A percentile compares a stretch with the other conserved stretches of the same genome.
These are phyloP conservation scores for Nebria salina DNA, from an alignment of 2,888 invertebrate genomes.

Conservation along the genomic window DNA sequence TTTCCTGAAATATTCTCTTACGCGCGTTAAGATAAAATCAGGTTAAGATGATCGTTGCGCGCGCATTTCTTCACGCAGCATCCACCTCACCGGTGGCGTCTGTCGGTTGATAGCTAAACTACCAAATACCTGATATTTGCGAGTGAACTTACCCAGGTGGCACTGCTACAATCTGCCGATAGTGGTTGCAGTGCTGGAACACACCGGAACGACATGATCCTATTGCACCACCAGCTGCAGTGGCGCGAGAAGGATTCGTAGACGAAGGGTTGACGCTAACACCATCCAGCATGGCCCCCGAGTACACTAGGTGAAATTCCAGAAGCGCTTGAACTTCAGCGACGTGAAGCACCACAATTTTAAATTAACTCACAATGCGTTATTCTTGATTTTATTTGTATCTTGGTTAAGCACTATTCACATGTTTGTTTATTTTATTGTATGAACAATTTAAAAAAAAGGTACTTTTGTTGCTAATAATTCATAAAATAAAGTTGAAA, in stretches of 20 bases:
- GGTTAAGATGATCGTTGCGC: slow-evolving; percentile 29
- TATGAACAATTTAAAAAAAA: too few species aligned
- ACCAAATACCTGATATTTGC: slow-evolving; percentile 13
- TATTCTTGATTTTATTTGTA: too few species aligned
- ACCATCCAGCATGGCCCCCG: slow-evolving; percentile 41
- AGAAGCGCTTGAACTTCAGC: background rate
- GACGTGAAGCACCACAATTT: too few species aligned
- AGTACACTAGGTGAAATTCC: background rate
- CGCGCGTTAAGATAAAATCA: background rate
- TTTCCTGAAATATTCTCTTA: background rate
- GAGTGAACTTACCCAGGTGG: slow-evolving; percentile 72
- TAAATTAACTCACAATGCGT: too few species aligned
- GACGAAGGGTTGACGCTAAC: background rate
- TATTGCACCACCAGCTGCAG: slow-evolving; percentile 8
- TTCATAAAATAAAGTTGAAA: too few species aligned
- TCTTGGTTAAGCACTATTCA: too few species aligned
- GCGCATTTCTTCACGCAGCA: slow-evolving; percentile 34
- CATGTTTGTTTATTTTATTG: too few species aligned
- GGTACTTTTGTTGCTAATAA: too few species aligned
- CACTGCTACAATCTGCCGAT: slow-evolving; percentile 69
- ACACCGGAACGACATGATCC: slow-evolving; percentile 74
- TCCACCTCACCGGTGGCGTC: slow-evolving; percentile 31
- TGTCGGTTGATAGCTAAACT: slow-evolving; percentile 28
- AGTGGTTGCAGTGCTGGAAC: slow-evolving; percentile 74
- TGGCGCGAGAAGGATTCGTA: background rate